Percentiles rank a stretch among this genome's conserved stretches.
phyloP scores from a whole-genome alignment of 2,113 vertebrate genomes.

The Pelobates fuscus region DNA sequence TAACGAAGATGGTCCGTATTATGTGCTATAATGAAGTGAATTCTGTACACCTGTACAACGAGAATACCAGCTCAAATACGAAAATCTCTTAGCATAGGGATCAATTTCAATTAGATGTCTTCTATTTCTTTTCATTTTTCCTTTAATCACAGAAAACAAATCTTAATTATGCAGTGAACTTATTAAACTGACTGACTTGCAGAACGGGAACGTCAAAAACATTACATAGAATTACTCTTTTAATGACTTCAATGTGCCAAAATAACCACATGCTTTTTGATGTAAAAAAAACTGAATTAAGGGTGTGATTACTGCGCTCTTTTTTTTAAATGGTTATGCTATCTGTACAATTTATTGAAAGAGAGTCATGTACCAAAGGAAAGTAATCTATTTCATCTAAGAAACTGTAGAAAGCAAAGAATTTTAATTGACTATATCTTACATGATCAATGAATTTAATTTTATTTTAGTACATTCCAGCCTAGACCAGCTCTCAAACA shows the following conservation, averaged over 20 bases:
- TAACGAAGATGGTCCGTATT: no score
- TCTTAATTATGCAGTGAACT: background rate
- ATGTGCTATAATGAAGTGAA: no score
- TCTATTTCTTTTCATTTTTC: no score
- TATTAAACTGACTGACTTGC: background rate
- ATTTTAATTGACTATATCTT: constrained; percentile 5
- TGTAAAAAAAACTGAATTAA: background rate
- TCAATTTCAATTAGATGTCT: no score
- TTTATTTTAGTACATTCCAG: background rate
- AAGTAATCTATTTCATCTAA: constrained; percentile 2
- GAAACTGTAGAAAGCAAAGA: background rate
- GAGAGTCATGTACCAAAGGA: background rate
- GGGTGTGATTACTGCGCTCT: background rate
- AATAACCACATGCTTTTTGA: background rate
- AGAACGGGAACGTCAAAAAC: background rate
- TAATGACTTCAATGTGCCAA: background rate
- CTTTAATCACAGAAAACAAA: no score
- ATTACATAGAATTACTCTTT: background rate
- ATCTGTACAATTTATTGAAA: background rate
- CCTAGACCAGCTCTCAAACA: background rate
- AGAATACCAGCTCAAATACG: no score
- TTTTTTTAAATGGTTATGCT: no score
- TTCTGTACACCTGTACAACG: no score
- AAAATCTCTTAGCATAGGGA: no score
- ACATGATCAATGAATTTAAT: background rate